phyloP scores from a whole-genome alignment of 2,888 invertebrate genomes.

The Aphidius colemani region DNA sequence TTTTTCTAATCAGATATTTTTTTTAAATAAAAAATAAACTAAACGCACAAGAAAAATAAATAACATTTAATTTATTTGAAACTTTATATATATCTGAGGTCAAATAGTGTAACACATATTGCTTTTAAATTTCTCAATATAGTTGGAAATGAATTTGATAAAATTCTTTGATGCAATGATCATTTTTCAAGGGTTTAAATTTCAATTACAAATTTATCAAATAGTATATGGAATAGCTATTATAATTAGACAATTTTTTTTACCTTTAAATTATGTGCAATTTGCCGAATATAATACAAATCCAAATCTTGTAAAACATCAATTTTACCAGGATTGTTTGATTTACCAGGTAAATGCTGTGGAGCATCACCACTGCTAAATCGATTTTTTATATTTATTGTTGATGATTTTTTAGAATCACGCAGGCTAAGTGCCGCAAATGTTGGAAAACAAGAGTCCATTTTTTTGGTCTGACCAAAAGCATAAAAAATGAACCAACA shows the following conservation, averaged over 20 bases:
- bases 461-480: slow-evolving; percentile 38
- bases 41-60: too few relatives aligned
- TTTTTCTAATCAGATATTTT: too few relatives aligned
- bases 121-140: too few relatives aligned
- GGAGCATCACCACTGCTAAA: slow-evolving; percentile 48
- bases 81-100: too few relatives aligned
- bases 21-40: too few relatives aligned
- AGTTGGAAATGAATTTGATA: too few relatives aligned
- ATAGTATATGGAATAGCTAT: too few relatives aligned
- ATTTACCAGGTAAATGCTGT: slow-evolving; percentile 34
- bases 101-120: too few relatives aligned
- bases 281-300: slow-evolving; percentile 64
- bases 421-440: slow-evolving; percentile 60
- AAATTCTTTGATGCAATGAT: too few relatives aligned
- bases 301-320: slow-evolving; percentile 64
- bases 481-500: neutral
- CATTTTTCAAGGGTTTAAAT: too few relatives aligned
- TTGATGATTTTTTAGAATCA: slow-evolving; percentile 45
- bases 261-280: slow-evolving; percentile 65
- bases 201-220: too few relatives aligned
- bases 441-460: slow-evolving; percentile 64
- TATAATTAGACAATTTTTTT: neutral
- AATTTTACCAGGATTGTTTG: slow-evolving; percentile 54
- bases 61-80: too few relatives aligned
- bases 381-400: slow-evolving; percentile 46